A percentile compares a stretch with the other conserved stretches of the same genome.
Evolutionary conservation across 2,113 vertebrate genomes (phyloP).

Genomic region (Tauraco erythrolophus): DNA sequence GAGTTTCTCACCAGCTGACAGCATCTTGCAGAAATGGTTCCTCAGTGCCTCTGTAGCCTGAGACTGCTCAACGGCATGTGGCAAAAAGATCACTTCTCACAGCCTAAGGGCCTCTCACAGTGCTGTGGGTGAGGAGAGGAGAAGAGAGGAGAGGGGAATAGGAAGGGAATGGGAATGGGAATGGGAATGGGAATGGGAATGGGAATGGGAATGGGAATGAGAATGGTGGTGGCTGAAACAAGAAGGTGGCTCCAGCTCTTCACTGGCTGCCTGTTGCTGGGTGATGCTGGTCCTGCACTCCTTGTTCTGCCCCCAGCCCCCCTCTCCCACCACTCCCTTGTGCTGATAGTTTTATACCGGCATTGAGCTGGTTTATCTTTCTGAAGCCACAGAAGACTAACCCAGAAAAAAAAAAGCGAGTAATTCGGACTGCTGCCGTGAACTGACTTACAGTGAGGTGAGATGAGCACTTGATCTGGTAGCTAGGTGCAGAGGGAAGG

Average conservation of each 20-base stretch:
- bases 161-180: no score
- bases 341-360: not conserved
- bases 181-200: not conserved
- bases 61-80: not conserved
- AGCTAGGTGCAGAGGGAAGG: not conserved
- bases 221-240: not conserved
- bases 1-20: conserved; percentile 13
- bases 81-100: not conserved
- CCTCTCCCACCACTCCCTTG: not conserved
- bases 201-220: not conserved
- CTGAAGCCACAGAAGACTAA: not conserved
- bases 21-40: not conserved
- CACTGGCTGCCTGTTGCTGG: not conserved
- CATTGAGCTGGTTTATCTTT: not conserved
- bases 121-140: not conserved
- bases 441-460: not conserved
- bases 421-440: not conserved
- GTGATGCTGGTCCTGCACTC: not conserved
- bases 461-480: not conserved
- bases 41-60: not conserved
- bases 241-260: not conserved
- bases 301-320: not conserved
- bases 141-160: not conserved
- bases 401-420: not conserved
- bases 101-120: not conserved